Evolutionary conservation across 1,140 invertebrate species (phyloP).

Genomic region (Ceratina japonica): DNA sequence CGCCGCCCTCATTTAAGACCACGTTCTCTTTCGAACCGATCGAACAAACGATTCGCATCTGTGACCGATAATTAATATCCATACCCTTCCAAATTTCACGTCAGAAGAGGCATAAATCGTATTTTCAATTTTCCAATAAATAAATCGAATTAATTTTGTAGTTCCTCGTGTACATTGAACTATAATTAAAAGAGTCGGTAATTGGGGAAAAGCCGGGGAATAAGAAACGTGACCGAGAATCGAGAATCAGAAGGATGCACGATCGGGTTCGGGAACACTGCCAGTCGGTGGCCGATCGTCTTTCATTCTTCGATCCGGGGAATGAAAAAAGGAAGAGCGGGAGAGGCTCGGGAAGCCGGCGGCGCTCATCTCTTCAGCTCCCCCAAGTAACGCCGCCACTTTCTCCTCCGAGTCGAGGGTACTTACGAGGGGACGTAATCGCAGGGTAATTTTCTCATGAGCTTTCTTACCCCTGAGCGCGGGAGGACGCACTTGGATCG

Average conservation of each 20-base stretch:
- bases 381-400: constrained; percentile 23
- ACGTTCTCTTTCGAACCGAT: too few relatives aligned
- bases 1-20: too few relatives aligned
- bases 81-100: too few relatives aligned
- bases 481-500: constrained; percentile 70
- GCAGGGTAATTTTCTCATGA: constrained; percentile 74
- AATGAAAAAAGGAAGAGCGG: constrained; percentile 28
- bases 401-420: constrained; percentile 23
- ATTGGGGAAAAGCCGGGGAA: not conserved
- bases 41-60: too few relatives aligned
- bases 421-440: constrained; percentile 69
- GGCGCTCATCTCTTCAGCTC: constrained; percentile 21
- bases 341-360: constrained; percentile 12
- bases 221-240: not conserved
- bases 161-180: not conserved
- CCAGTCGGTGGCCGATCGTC: constrained; percentile 59
- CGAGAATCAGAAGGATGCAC: constrained; percentile 15
- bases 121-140: too few relatives aligned
- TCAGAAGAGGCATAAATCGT: too few relatives aligned
- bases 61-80: not conserved
- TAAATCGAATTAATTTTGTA: too few relatives aligned
- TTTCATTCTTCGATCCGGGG: constrained; percentile 68
- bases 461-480: constrained; percentile 66
- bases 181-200: not conserved
- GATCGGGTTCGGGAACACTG: constrained; percentile 66